Base-by-base conservation (phyloP, 2,888 invertebrate genomes). In the Reticulitermes lucifugus region DNA sequence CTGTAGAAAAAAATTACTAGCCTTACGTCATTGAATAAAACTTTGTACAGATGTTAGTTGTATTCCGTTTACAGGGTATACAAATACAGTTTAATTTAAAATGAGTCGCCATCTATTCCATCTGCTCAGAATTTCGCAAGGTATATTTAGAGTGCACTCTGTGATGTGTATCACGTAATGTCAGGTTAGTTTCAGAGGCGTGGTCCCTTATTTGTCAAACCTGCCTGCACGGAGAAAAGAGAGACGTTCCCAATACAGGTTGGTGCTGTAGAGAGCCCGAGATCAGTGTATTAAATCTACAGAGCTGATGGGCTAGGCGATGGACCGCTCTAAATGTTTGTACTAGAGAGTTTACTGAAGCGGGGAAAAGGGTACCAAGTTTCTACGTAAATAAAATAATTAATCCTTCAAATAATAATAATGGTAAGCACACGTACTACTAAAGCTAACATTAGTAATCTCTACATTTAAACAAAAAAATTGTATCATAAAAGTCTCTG, bases 121-220 rank as follows among this genome's bases (percentile, higher is more conserved):
- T 14, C 65, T 25, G 65, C 65, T 65, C 14, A n/a, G 65, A 65
- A 65, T 25, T 65, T 65, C 65, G 65, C 65, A 65, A n/a, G 14
- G 60, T 21, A 18, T 60, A 12, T 60, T 60, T 18, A 22, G 21
- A 18, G 71, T 29, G 71, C 29, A 25, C 14, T 71, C 12, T 71
- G n/a, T 29, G 35, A 71, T 71, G 25, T 29, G 25, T 71, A 29
- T 71, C 46, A 12, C 18, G 12, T 25, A n/a, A 12, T 9, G 70
- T 12, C 29, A 41, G 41, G 35, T 41, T 41, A 41, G 73, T 29
- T 41, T 10, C 60, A 59, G 51, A 79, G 81, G 81, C 81, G 81
- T 81, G 81, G 65, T 46, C 35, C 70, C 81, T 70, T 81, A 81
- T 81, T 81, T 81, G 81, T 81, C 81, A 81, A 77, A 77, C 75